Evolutionary conservation across 2,888 invertebrate species (phyloP), one percentile per base, ranked within the genome.

Genomic region (Lapara coniferarum): DNA sequence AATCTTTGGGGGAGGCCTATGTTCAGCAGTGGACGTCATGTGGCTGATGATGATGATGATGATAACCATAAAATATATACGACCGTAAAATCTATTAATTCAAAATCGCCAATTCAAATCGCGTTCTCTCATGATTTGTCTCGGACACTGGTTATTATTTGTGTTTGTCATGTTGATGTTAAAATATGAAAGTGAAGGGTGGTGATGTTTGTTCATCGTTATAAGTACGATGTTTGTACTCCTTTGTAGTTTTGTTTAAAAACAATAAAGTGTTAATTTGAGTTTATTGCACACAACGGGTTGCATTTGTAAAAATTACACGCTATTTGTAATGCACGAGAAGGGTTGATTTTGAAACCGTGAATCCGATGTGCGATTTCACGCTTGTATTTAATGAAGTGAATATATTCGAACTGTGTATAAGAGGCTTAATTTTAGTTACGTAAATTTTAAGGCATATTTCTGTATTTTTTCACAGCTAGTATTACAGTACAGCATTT

Each of bases 121-220:
- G 81, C 79, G 66, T 0, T 12, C 66, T 69, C 76, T 67, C 71
- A 30, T 74, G 7, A 25, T 71, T 75, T 76, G 51, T 2, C 10
- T 3, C 55, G 0, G 52, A 37, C 0, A n/a, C 3, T 68, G 56
- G 68, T 71, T 69, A 67, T 69, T 77, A 75, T 78, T 78, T 78
- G 77, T 76, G 76, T 77, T 72, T 74, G 74, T 80, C 74, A 73
- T 77, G 79, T 79, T 82, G 86, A 89, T 87, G 83, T 85, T 89
- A 85, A 90, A 89, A 88, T 89, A 89, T 91, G 85, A 82, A 87
- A 77, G 74, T 72, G 67, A 79, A 84, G 87, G 89, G 89, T 85
- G 84, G 81, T 75, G 77, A 53, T 86, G 82, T 87, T 88, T 86
- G 81, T 77, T 78, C 75, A 85, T 87, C 87, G 88, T 88, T 87